Conservation (phyloP, 1,140 invertebrate genomes). For the Heliothis virescens region DNA sequence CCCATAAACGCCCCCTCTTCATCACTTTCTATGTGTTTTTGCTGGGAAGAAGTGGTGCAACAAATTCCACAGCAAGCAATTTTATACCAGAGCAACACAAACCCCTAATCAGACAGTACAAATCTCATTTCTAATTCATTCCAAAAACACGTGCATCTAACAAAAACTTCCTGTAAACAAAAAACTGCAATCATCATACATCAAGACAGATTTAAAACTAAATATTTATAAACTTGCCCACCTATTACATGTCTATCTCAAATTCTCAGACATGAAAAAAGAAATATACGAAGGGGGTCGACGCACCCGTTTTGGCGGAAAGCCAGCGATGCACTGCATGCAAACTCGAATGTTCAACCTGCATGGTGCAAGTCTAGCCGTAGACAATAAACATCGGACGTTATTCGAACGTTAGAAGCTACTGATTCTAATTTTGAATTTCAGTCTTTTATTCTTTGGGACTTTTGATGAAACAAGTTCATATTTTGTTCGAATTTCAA, state of each 20-base stretch:
- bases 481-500: no score
- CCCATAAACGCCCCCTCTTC: no score
- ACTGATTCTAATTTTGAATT: constrained; percentile 40
- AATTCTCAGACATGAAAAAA: constrained; percentile 46
- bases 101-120: no score
- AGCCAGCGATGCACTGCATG: constrained; percentile 38
- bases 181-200: constrained; percentile 23
- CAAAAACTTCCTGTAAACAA: not conserved
- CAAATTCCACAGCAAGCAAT: not conserved
- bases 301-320: constrained; percentile 40
- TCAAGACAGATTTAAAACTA: not conserved
- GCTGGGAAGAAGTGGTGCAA: no score
- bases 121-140: not conserved
- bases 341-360: constrained; percentile 32
- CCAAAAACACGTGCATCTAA: not conserved
- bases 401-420: constrained; percentile 3
- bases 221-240: constrained; percentile 29
- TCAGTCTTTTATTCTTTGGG: not conserved
- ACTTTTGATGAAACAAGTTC: not conserved
- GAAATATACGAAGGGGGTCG: constrained; percentile 35
- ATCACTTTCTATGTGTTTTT: no score
- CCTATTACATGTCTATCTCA: constrained; percentile 39
- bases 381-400: constrained; percentile 42
- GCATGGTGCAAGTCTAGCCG: constrained; percentile 33
- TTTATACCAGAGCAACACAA: no score